Percentiles rank a stretch among this genome's conserved stretches.
Conservation (phyloP, 2,888 invertebrate genomes). For the Cybosia mesomella region DNA sequence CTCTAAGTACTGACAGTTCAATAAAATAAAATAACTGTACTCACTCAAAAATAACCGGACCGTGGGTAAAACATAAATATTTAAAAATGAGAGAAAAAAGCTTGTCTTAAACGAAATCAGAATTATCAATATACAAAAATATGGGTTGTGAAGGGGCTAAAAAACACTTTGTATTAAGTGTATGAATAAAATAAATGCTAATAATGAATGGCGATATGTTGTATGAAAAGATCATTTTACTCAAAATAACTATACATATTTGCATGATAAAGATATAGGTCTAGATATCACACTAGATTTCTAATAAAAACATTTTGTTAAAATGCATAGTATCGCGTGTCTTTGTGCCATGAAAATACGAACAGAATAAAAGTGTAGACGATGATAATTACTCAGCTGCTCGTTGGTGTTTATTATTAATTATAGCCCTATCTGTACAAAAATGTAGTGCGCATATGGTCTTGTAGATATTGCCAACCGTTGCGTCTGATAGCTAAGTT, state of each 20-base stretch:
- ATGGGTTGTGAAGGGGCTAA: neutral
- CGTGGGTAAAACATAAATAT: neutral
- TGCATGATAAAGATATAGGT: neutral
- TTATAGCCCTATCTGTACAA: constrained; percentile 33
- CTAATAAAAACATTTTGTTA: neutral
- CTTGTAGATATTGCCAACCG: constrained; percentile 27
- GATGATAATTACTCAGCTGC: constrained; percentile 20
- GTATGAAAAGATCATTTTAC: too few species aligned
- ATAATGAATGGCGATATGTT: too few species aligned
- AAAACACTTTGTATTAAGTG: neutral
- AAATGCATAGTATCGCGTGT: constrained; percentile 27
- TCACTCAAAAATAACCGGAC: neutral
- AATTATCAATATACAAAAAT: too few species aligned
- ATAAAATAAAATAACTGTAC: constrained; percentile 23
- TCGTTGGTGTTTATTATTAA: constrained; percentile 20
- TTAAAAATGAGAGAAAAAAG: neutral
- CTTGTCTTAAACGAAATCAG: too few species aligned
- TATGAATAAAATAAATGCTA: too few species aligned
- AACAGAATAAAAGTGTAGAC: neutral
- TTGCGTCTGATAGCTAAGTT: constrained; percentile 45
- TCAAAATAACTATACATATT: too few species aligned
- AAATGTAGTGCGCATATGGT: constrained; percentile 30
- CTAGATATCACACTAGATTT: neutral
- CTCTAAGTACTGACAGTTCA: constrained; percentile 28
- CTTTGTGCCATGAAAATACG: constrained; percentile 24